Percentiles rank a stretch among this genome's conserved stretches.
phyloP scores from a whole-genome alignment of 2,888 invertebrate species.

The Lasioglossum morio region DNA sequence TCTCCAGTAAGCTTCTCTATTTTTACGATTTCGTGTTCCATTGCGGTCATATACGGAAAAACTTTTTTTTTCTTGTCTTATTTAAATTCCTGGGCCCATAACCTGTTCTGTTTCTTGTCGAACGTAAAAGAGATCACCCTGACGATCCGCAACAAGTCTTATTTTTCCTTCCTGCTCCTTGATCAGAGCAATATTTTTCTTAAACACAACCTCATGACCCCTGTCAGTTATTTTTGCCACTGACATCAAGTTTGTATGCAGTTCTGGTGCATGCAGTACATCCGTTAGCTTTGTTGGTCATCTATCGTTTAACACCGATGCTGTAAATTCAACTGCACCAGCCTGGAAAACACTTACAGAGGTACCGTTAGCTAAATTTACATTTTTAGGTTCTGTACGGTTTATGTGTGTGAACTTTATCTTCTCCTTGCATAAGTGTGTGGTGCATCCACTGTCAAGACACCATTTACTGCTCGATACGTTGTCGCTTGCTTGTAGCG shows the following conservation, averaged over 20 bases:
- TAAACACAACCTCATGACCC: background rate
- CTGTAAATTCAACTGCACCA: background rate
- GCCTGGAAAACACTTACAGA: background rate
- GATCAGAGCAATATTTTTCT: background rate
- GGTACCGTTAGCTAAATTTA: background rate
- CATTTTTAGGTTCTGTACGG: background rate
- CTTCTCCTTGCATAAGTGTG: background rate
- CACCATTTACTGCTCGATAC: no score
- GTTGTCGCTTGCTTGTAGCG: no score
- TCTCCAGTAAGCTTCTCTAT: no score
- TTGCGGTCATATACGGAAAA: no score
- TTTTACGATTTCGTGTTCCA: no score
- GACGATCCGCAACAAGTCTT: background rate
- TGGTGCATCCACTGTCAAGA: background rate
- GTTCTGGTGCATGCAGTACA: background rate
- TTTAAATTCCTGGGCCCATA: no score
- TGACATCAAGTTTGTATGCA: background rate
- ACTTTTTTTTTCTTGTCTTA: no score
- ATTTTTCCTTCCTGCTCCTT: background rate
- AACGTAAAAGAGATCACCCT: background rate
- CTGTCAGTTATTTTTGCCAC: background rate
- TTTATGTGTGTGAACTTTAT: background rate
- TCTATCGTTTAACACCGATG: background rate
- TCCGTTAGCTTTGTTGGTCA: background rate
- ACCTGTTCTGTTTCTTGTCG: background rate